Percentiles rank a stretch among this genome's conserved stretches.
Conservation (phyloP, 53 echinoderm and acorn worm genomes). For the Zoroaster sp. region DNA sequence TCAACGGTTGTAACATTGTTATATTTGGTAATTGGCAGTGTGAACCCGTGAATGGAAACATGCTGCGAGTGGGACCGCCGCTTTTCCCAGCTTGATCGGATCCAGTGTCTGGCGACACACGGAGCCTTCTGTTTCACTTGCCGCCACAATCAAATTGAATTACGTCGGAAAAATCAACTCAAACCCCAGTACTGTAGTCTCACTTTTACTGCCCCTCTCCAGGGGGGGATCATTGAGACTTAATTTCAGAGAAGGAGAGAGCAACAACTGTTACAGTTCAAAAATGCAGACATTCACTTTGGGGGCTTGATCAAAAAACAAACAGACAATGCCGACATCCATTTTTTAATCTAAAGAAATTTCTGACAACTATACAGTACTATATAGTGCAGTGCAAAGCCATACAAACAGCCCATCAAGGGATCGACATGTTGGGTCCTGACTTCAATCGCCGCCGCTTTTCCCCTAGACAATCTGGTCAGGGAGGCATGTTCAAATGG, state of each 20-base stretch:
- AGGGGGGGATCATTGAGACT: slow-evolving; percentile 18
- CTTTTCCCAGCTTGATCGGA: slow-evolving; percentile 45
- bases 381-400: neutral
- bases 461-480: slow-evolving; percentile 54
- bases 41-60: slow-evolving; percentile 1
- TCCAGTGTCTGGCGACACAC: slow-evolving; percentile 37
- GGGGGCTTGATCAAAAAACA: slow-evolving; percentile 49
- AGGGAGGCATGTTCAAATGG: slow-evolving; percentile 60
- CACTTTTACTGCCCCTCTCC: slow-evolving; percentile 4
- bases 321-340: slow-evolving; percentile 27
- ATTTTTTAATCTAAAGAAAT: slow-evolving; percentile 17
- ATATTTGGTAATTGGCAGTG: slow-evolving; percentile 54
- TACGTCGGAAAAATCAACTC: slow-evolving; percentile 53
- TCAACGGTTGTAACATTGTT: slow-evolving; percentile 39
- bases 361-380: slow-evolving; percentile 3
- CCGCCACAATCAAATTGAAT: slow-evolving; percentile 59
- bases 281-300: slow-evolving; percentile 40
- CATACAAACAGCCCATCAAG: slow-evolving; percentile 25
- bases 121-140: slow-evolving; percentile 45
- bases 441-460: slow-evolving; percentile 48
- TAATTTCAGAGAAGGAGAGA: slow-evolving; percentile 36
- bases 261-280: slow-evolving; percentile 66
- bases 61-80: slow-evolving; percentile 32
- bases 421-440: slow-evolving; percentile 7
- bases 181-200: slow-evolving; percentile 6